Conservation (phyloP, 2,113 vertebrate species). For the Eclectus roratus region DNA sequence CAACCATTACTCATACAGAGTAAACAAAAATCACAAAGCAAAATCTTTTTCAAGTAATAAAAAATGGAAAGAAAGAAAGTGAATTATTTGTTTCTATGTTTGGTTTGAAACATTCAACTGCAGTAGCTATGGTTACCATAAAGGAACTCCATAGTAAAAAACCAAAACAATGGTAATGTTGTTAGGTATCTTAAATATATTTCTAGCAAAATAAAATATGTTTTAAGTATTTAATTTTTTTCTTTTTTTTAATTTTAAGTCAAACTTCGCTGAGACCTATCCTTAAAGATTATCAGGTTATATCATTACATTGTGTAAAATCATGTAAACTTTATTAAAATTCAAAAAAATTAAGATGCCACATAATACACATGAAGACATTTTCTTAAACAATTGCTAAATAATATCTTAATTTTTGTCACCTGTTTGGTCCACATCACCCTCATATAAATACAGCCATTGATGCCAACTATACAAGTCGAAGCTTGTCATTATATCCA, state of each 20-base stretch:
- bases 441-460: not conserved
- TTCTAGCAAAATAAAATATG: not conserved
- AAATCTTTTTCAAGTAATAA: not conserved
- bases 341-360: not conserved
- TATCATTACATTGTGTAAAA: not conserved
- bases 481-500: not conserved
- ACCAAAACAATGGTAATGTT: not conserved
- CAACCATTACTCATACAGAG: not conserved
- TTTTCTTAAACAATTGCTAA: not conserved
- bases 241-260: not conserved
- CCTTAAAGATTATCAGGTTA: not conserved
- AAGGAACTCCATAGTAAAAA: not conserved
- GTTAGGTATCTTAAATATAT: not conserved
- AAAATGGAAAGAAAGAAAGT: not conserved
- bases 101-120: not conserved
- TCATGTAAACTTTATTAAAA: not conserved
- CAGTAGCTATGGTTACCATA: not conserved
- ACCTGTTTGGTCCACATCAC: not conserved
- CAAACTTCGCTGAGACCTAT: not conserved
- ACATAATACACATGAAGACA: not conserved
- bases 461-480: not conserved
- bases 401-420: not conserved
- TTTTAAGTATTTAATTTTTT: not conserved
- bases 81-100: not conserved
- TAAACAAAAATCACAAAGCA: not conserved